Conservation (phyloP, 2,113 vertebrate genomes). For the Esox niger region DNA sequence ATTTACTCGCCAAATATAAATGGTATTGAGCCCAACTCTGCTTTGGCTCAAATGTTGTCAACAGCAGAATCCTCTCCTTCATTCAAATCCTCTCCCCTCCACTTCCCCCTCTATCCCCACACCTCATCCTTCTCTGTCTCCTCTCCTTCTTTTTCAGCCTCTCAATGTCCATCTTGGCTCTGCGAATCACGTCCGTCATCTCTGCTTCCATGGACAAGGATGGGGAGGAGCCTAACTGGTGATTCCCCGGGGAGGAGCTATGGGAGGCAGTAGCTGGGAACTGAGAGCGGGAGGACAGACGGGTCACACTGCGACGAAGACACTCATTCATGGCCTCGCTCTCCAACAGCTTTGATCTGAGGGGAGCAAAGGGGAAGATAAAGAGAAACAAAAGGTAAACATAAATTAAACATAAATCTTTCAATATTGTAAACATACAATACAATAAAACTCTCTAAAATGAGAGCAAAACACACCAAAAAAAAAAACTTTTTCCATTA, state of each 20-base stretch:
- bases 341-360: conserved; percentile 90
- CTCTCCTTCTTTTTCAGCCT: conserved; percentile 90
- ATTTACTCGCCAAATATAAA: too few relatives aligned
- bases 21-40: too few relatives aligned
- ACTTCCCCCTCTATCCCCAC: neutral
- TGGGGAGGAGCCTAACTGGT: conserved; percentile 72
- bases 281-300: conserved; percentile 73
- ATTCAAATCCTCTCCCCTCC: conserved; percentile 5
- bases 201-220: conserved; percentile 78
- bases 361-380: neutral
- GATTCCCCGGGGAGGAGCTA: conserved; percentile 47
- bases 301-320: conserved; percentile 80
- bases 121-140: conserved; percentile 87
- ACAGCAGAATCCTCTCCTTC: conserved; percentile 9
- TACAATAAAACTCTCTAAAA: too few relatives aligned
- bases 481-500: neutral
- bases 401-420: too few relatives aligned
- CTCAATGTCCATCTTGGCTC: conserved; percentile 92
- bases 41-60: too few relatives aligned
- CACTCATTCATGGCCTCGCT: conserved; percentile 97
- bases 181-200: conserved; percentile 83
- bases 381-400: neutral
- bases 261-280: conserved; percentile 58
- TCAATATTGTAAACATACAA: too few relatives aligned
- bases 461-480: neutral